Evolutionary conservation across 2,888 invertebrate species (phyloP), one percentile per base, ranked within the genome.

Genomic region (Plebejus melissa): DNA sequence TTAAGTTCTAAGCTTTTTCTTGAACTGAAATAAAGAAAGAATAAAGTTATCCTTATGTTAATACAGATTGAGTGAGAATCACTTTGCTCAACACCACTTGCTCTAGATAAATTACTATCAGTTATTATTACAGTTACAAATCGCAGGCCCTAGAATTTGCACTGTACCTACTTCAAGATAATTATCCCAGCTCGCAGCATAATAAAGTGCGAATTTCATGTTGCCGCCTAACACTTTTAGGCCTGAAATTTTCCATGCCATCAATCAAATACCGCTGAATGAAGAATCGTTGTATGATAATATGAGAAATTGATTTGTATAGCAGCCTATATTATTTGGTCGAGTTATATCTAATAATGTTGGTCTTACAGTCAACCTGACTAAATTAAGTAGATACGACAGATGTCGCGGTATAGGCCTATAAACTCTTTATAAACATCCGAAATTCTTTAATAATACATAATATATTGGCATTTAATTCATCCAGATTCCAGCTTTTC

Each of bases 51-150:
- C 9, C 7, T 32, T 65, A 32, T 28, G 65, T 65, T 65, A 13
- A 65, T 13, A 65, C 32, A 65, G 65, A 65, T 65, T 13, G 13
- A 65, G 65, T 32, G 65, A 11, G 65, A 13, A 32, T 65, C 32
- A 65, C 32, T 65, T 65, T 32, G 65, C 32, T 65, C 28, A 65
- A 65, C 65, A 65, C 13, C 13, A 32, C 13, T 65, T 13, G 32
- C 32, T 32, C 28, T 11, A 28, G 4, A 28, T 11, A 22, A 22
- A 22, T 65, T 32, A 65, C 65, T 11, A 13, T 65, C n/a, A n/a
- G n/a, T n/a, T n/a, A n/a, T n/a, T 65, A 32, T 60, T 22, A 60
- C 32, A 65, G 65, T 65, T 65, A 65, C 11, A 36, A 65, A 65
- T 65, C 13, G 32, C 32, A 4, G 13, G 32, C 32, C 13, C 13